Percentiles rank a stretch among this genome's conserved stretches.
These are phyloP conservation scores for Ctena decussata DNA, from an alignment of 2,888 invertebrate genomes.

Conservation along the genomic window DNA sequence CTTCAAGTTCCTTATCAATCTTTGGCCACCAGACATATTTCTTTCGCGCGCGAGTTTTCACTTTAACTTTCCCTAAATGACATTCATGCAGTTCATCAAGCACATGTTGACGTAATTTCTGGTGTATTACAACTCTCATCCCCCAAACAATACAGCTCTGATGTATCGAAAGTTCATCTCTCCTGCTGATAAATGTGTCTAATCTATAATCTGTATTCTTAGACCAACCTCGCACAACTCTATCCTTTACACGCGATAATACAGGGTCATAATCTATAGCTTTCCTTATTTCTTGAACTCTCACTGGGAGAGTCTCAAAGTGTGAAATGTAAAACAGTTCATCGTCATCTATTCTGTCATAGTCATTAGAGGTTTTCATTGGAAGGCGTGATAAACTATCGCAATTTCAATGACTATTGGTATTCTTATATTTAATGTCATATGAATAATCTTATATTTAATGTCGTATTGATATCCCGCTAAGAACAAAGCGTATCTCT, in stretches of 20 bases:
- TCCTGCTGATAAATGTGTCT: conserved; percentile 16
- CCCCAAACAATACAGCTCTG: conserved; percentile 71
- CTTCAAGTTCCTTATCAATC: conserved; percentile 63
- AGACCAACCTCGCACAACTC: conserved; percentile 32
- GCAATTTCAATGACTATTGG: conserved; percentile 50
- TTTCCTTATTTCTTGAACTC: conserved; percentile 14
- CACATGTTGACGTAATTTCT: conserved; percentile 52
- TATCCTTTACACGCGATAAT: conserved; percentile 42
- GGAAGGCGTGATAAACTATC: conserved; percentile 52
- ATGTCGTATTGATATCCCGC: conserved; percentile 31
- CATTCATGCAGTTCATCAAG: conserved; percentile 72
- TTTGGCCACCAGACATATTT: conserved; percentile 77
- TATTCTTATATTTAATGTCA: conserved; percentile 32
- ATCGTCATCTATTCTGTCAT: conserved; percentile 12
- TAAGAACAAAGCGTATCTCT: conserved; percentile 42
- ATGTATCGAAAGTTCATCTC: conserved; percentile 56
- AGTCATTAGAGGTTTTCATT: neutral
- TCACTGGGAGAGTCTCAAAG: conserved; percentile 77
- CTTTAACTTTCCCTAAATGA: conserved; percentile 77
- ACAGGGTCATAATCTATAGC: conserved; percentile 41
- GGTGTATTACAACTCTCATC: conserved; percentile 67
- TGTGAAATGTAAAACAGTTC: conserved; percentile 47
- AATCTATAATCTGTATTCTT: neutral
- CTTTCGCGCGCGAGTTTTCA: conserved; percentile 77
- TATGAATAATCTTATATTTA: conserved; percentile 35